Percentiles rank a stretch among this genome's conserved stretches.
Evolutionary conservation across 1,140 invertebrate genomes (phyloP).

Genomic region (Drosophila funebris): DNA sequence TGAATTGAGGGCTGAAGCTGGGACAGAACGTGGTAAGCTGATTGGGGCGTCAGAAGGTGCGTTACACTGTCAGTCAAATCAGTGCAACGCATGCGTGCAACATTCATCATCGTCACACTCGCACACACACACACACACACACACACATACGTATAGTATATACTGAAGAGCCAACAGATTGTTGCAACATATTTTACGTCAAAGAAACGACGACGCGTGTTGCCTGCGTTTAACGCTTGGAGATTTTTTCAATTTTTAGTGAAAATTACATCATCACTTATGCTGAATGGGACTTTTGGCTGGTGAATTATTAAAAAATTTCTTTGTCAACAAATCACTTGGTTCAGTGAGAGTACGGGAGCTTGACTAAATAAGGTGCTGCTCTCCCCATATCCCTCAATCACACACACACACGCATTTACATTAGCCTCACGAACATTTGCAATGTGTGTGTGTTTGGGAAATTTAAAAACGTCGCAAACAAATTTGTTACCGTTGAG

Average conservation of each 20-base stretch:
- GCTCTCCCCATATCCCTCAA: constrained; percentile 6
- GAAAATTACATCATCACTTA: constrained; percentile 82
- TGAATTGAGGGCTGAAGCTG: not conserved
- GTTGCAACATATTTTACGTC: constrained; percentile 78
- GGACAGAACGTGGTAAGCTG: not conserved
- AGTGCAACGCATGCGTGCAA: constrained; percentile 78
- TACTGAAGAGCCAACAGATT: constrained; percentile 61
- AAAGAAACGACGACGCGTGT: constrained; percentile 8
- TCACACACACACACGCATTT: constrained; percentile 60
- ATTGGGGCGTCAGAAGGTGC: not conserved
- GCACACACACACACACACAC: constrained; percentile 32
- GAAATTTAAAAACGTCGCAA: constrained; percentile 81
- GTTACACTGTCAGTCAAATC: constrained; percentile 46
- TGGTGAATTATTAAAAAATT: constrained; percentile 81
- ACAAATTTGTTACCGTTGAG: constrained; percentile 80
- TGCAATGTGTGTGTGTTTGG: constrained; percentile 35
- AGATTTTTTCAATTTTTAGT: constrained; percentile 79
- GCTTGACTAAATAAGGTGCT: constrained; percentile 73
- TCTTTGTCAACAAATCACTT: constrained; percentile 82
- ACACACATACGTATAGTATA: constrained; percentile 4
- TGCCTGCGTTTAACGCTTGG: constrained; percentile 44
- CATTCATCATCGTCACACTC: constrained; percentile 75
- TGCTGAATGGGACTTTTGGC: constrained; percentile 68
- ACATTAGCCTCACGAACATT: constrained; percentile 60
- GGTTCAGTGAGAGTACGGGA: constrained; percentile 34